Conservation (phyloP, 1,140 invertebrate genomes). For the Macrobrachium rosenbergii region DNA sequence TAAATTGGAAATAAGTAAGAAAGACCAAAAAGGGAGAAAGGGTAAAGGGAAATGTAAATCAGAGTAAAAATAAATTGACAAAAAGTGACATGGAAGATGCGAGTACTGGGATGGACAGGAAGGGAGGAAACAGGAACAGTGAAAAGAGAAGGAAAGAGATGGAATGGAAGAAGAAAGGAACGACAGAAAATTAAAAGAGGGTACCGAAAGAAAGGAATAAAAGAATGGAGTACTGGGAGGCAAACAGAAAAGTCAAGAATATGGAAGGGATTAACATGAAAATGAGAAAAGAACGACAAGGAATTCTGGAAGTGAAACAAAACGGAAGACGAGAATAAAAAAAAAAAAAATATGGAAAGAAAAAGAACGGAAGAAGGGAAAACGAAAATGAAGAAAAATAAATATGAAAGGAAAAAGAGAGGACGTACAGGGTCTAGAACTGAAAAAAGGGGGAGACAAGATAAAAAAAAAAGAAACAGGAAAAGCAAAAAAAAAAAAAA, state of each 20-base stretch:
- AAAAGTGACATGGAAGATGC: neutral
- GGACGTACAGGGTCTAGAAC: too few species aligned
- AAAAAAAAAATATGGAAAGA: too few species aligned
- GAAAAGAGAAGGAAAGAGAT: neutral
- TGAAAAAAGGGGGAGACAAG: too few species aligned
- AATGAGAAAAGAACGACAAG: neutral
- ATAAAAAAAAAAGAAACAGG: too few species aligned
- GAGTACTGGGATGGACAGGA: neutral
- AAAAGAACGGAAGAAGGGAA: too few species aligned
- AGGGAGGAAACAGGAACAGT: neutral
- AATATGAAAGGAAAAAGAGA: too few species aligned
- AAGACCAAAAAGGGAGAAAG: neutral
- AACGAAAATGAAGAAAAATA: too few species aligned
- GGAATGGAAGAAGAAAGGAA: neutral
- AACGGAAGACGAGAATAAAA: constrained; percentile 12
- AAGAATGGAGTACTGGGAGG: neutral
- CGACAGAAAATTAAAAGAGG: neutral
- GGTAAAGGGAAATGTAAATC: neutral
- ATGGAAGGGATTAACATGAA: neutral
- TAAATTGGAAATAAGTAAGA: neutral
- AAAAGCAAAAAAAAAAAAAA: too few species aligned
- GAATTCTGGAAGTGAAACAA: neutral
- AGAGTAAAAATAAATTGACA: neutral
- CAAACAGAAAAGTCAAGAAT: neutral
- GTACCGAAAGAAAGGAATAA: neutral